Evolutionary conservation across 2,113 vertebrate species (phyloP).

Genomic region (Hyperoodon ampullatus): DNA sequence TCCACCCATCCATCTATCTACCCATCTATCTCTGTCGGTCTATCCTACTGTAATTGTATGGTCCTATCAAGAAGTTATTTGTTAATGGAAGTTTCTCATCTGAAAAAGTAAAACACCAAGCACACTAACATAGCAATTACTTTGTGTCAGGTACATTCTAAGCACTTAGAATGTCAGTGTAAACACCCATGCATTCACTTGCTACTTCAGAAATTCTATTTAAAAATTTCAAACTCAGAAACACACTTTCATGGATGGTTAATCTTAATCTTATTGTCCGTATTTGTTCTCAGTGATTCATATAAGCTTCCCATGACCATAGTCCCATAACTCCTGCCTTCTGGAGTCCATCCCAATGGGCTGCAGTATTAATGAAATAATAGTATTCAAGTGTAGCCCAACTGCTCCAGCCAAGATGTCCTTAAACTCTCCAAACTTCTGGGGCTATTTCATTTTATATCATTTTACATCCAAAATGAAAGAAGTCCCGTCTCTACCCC

Average conservation of each 20-base stretch:
- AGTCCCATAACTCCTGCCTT: neutral
- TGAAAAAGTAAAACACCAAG: neutral
- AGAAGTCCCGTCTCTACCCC: neutral
- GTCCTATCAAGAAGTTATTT: neutral
- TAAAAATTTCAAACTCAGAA: neutral
- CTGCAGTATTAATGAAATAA: neutral
- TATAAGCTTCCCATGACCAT: neutral
- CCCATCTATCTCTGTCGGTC: neutral
- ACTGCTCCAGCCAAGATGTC: neutral
- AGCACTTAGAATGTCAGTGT: neutral
- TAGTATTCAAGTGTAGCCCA: neutral
- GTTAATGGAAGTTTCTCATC: neutral
- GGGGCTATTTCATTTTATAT: neutral
- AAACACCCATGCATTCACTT: neutral
- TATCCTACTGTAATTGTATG: neutral
- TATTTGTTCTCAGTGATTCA: neutral
- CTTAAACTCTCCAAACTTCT: neutral
- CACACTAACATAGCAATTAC: neutral
- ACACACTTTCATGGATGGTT: neutral
- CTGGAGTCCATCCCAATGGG: neutral
- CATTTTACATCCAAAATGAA: neutral
- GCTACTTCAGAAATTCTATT: neutral
- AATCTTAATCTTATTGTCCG: neutral
- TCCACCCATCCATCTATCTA: neutral
- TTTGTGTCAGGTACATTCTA: neutral